Percentiles rank a stretch among this genome's conserved stretches.
These are phyloP conservation scores for Ochotona curzoniae DNA, from an alignment of 2,113 vertebrate genomes.

Conservation along the genomic window DNA sequence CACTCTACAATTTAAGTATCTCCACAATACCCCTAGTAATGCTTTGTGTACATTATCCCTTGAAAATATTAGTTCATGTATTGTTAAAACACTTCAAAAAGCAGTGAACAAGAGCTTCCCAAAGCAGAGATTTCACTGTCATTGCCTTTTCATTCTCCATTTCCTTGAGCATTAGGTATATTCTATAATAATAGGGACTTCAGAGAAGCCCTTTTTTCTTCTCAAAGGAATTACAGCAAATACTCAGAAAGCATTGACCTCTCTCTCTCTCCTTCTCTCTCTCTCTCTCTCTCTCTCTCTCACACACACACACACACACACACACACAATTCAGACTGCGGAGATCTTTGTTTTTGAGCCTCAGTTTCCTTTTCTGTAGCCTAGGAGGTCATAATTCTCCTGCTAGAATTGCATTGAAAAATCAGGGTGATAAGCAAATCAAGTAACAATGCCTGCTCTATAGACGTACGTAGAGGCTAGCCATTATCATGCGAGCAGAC, in stretches of 20 bases:
- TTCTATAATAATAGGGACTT: slow-evolving; percentile 29
- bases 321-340: slow-evolving; percentile 33
- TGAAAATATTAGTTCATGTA: slow-evolving; percentile 34
- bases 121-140: slow-evolving; percentile 14
- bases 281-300: no score
- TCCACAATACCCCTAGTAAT: background rate
- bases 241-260: background rate
- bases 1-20: slow-evolving; percentile 30
- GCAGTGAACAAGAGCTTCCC: background rate
- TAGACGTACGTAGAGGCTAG: background rate
- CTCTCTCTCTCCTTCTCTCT: no score
- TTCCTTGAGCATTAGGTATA: slow-evolving; percentile 31
- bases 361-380: background rate
- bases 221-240: slow-evolving; percentile 51
- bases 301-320: background rate
- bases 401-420: background rate
- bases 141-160: slow-evolving; percentile 49
- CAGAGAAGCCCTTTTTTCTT: slow-evolving; percentile 45
- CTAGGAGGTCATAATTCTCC: background rate
- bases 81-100: slow-evolving; percentile 49
- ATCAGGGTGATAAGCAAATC: background rate
- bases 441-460: background rate
- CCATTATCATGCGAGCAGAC: background rate
- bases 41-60: slow-evolving; percentile 41
- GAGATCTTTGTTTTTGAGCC: background rate